Base-by-base conservation (phyloP, 2,888 invertebrate species). In the Lampropteryx suffumata region DNA sequence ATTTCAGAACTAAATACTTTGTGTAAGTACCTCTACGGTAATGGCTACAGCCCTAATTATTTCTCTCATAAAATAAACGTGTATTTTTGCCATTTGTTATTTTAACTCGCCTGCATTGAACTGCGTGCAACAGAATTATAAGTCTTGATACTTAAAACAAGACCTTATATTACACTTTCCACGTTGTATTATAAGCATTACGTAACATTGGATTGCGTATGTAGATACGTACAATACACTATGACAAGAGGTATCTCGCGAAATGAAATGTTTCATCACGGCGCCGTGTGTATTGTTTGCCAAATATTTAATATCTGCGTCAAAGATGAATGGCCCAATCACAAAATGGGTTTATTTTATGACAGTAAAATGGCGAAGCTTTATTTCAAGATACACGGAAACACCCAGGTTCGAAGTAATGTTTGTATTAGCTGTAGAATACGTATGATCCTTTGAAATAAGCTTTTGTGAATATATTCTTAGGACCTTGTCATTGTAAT, bases 261-360 rank as follows among this genome's bases (percentile, higher is more conserved):
- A 41, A 48, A 53, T 48, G 39, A 48, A 53, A 48, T 44, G 53
- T 53, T 48, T 45, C 44, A 48, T 41, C 40, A 35, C 40, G 13
- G 37, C 21, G 44, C 53, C 35, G 32, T 49, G 34, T 43, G 44
- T 53, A 48, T 53, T 53, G 53, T 53, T 48, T 44, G 34, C 48
- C 48, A 48, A 53, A 53, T 53, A 53, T 53, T 53, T 48, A 53
- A 53, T 48, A 53, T 44, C 40, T 40, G 44, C 44, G 44, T 53
- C 48, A 49, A 49, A 53, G 48, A 48, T 44, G 30, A 32, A 53
- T 53, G 53, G 48, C 35, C 40, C 44, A 53, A 48, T 53, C 48
- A 40, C 33, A 28, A 49, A 48, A 53, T 53, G 35, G 39, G 36
- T 50, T 42, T 35, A 30, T 43, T 48, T 44, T 40, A 37, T 14